These are phyloP conservation scores for Lacerta bilineata DNA, from an alignment of 2,797 vertebrate genomes.

Conservation along the genomic window DNA sequence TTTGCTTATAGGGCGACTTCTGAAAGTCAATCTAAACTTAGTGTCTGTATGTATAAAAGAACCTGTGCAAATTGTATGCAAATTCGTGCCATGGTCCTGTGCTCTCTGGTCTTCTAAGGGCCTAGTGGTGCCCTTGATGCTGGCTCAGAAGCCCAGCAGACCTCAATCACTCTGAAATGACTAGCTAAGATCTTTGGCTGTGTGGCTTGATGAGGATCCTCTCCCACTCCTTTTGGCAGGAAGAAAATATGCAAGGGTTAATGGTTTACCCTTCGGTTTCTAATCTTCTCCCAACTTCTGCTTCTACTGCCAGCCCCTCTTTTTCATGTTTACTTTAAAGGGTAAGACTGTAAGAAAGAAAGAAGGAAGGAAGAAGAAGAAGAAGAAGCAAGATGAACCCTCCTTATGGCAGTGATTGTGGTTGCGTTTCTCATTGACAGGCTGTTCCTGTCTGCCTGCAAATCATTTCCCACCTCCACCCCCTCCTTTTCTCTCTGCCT, in stretches of 20 bases:
- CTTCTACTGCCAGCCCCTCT: slow-evolving; percentile 41
- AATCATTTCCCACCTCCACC: slow-evolving; percentile 18
- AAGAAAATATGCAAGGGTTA: background rate
- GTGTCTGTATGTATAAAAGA: too few relatives aligned
- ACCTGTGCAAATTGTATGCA: too few relatives aligned
- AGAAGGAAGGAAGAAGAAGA: background rate
- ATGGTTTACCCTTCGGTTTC: background rate
- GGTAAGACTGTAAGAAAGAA: slow-evolving; percentile 12
- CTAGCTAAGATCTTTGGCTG: background rate
- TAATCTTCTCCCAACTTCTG: background rate
- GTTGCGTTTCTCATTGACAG: background rate
- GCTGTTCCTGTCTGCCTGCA: slow-evolving; percentile 38
- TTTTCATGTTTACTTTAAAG: slow-evolving; percentile 46
- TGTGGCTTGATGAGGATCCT: too few relatives aligned
- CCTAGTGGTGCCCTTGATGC: too few relatives aligned
- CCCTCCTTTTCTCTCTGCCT: background rate
- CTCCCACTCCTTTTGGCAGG: background rate
- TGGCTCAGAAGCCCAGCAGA: background rate
- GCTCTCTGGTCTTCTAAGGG: too few relatives aligned
- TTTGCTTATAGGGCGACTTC: too few relatives aligned
- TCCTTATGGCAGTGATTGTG: slow-evolving; percentile 22
- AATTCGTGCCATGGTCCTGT: too few relatives aligned
- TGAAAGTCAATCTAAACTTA: too few relatives aligned
- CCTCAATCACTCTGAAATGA: background rate
- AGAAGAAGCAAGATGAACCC: background rate